Conservation (phyloP, 2,113 vertebrate species). For the Ailurus styani region DNA sequence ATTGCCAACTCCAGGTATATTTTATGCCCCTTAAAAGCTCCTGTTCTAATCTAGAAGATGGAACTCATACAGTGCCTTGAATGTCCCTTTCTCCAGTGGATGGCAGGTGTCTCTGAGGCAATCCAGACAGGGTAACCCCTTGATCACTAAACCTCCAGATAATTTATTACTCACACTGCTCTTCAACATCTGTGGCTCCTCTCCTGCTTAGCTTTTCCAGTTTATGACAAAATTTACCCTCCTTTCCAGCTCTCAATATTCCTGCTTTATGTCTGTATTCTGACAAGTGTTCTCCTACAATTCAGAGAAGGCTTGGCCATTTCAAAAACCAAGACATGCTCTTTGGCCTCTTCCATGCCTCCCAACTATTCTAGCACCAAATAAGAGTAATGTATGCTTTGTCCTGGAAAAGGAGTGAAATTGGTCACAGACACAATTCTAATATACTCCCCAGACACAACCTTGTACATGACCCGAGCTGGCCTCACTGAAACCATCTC, state of each 20-base stretch:
- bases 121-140: neutral
- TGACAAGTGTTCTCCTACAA: neutral
- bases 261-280: conserved; percentile 2
- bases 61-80: neutral
- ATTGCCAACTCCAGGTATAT: neutral
- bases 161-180: neutral
- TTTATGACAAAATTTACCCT: neutral
- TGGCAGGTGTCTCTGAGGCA: neutral
- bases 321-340: conserved; percentile 6
- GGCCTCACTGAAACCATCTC: conserved; percentile 48
- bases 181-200: neutral
- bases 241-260: neutral
- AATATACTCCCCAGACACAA: conserved; percentile 39
- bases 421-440: conserved; percentile 38
- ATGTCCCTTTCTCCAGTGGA: neutral
- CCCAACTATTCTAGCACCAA: neutral
- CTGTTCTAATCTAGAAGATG: neutral
- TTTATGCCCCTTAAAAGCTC: neutral
- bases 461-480: conserved; percentile 43
- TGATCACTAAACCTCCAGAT: neutral
- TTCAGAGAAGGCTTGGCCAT: neutral
- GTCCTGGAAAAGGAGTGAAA: neutral
- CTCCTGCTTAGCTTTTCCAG: neutral
- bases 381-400: neutral
- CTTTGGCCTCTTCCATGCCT: conserved; percentile 29